Percentiles rank a stretch among this genome's conserved stretches.
Conservation (phyloP, 2,888 invertebrate genomes). For the Archips crataeganus region DNA sequence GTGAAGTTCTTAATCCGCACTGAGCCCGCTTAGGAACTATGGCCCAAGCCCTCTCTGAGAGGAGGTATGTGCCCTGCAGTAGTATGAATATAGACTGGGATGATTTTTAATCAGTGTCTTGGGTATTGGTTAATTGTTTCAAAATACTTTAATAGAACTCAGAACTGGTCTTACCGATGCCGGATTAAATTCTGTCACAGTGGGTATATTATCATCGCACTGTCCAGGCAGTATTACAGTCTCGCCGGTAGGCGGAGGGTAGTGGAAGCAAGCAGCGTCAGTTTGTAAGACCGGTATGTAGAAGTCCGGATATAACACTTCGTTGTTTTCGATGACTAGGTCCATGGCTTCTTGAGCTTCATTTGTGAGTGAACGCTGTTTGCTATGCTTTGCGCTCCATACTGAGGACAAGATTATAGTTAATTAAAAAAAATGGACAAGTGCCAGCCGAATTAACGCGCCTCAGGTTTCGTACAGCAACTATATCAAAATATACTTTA, state of each 20-base stretch:
- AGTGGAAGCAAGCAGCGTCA: constrained; percentile 71
- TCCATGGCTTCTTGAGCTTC: constrained; percentile 57
- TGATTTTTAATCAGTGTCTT: no score
- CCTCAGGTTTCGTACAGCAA: no score
- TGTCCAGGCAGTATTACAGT: constrained; percentile 71
- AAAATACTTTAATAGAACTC: no score
- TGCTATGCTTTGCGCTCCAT: constrained; percentile 78
- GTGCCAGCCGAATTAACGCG: no score
- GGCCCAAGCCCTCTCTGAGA: no score
- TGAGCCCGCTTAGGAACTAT: no score
- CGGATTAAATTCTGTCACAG: constrained; percentile 60
- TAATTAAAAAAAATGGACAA: neutral
- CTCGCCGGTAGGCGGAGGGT: constrained; percentile 59
- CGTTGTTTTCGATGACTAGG: constrained; percentile 53
- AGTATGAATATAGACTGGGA: no score
- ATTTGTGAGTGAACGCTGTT: constrained; percentile 52
- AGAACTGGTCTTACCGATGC: constrained; percentile 53
- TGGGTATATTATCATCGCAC: constrained; percentile 66
- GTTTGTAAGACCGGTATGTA: constrained; percentile 62
- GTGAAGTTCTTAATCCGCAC: no score
- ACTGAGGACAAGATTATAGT: constrained; percentile 55
- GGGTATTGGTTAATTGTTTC: no score
- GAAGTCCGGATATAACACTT: constrained; percentile 59
- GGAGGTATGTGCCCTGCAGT: no score
- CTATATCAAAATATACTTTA: no score